A percentile compares a stretch with the other conserved stretches of the same genome.
Conservation (phyloP, 2,113 vertebrate genomes). For the Rhinopomastus cyanomelas region DNA sequence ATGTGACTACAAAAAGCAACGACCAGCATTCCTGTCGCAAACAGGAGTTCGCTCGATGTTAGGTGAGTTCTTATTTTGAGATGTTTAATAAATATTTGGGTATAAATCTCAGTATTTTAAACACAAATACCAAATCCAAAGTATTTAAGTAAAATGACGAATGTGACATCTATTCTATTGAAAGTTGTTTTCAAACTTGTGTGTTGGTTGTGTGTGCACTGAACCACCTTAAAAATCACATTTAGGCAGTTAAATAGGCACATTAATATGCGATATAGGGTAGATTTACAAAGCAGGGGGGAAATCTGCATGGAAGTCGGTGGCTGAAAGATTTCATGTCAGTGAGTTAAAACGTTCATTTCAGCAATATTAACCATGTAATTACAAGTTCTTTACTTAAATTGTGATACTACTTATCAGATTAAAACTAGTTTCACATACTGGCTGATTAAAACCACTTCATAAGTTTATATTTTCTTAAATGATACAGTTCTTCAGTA, state of each 20-base stretch:
- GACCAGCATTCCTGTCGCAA: background rate
- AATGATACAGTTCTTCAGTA: background rate
- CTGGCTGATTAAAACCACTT: background rate
- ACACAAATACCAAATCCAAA: constrained; percentile 15
- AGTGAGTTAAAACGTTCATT: background rate
- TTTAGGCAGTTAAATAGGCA: background rate
- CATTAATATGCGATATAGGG: background rate
- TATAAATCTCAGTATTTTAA: background rate
- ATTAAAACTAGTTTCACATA: background rate
- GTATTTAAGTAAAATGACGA: constrained; percentile 26
- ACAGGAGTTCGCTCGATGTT: background rate
- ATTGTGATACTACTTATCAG: background rate
- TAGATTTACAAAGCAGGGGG: background rate
- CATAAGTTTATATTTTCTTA: background rate
- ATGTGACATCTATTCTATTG: constrained; percentile 28
- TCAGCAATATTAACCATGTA: background rate
- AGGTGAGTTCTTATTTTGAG: background rate
- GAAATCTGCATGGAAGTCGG: background rate
- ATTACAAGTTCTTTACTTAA: background rate
- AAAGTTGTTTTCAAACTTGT: constrained; percentile 39
- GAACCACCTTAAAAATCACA: background rate
- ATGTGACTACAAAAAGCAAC: background rate
- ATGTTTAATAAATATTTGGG: constrained; percentile 47
- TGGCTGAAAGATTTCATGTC: background rate
- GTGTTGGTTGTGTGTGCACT: background rate